phyloP scores from a whole-genome alignment of 1,140 invertebrate species.

The Drosophila bifasciata region DNA sequence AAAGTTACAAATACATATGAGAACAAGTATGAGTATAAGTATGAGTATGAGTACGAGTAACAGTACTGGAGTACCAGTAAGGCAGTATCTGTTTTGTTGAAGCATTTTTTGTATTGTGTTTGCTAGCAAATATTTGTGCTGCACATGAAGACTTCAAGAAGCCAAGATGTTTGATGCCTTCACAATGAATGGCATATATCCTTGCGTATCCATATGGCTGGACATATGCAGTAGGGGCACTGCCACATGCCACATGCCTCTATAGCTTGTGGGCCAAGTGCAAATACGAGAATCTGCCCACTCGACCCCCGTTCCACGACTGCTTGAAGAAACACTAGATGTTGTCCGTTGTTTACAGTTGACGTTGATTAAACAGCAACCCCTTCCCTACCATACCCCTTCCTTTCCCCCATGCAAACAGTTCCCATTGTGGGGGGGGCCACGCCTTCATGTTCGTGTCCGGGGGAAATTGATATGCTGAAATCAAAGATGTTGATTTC shows the following conservation, averaged over 20 bases:
- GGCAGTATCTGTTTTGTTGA: conserved; percentile 41
- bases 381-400: conserved; percentile 13
- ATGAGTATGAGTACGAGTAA: too few relatives aligned
- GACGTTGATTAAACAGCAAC: conserved; percentile 75
- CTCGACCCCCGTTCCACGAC: conserved; percentile 3
- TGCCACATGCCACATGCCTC: neutral
- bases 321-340: conserved; percentile 45
- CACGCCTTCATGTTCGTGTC: neutral
- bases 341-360: conserved; percentile 74
- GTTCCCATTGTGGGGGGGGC: conserved; percentile 4
- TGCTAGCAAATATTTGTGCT: conserved; percentile 69
- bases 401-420: neutral
- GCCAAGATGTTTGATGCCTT: conserved; percentile 73
- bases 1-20: neutral
- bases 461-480: conserved; percentile 74
- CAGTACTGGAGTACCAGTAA: too few relatives aligned
- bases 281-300: conserved; percentile 32
- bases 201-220: conserved; percentile 34
- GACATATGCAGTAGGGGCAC: neutral
- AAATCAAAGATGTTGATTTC: conserved; percentile 82
- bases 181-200: conserved; percentile 26
- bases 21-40: too few relatives aligned
- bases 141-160: conserved; percentile 59
- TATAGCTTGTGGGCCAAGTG: conserved; percentile 51
- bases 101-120: conserved; percentile 56